Evolutionary conservation across 1,140 invertebrate genomes (phyloP).

Genomic region (Heliconius himera): DNA sequence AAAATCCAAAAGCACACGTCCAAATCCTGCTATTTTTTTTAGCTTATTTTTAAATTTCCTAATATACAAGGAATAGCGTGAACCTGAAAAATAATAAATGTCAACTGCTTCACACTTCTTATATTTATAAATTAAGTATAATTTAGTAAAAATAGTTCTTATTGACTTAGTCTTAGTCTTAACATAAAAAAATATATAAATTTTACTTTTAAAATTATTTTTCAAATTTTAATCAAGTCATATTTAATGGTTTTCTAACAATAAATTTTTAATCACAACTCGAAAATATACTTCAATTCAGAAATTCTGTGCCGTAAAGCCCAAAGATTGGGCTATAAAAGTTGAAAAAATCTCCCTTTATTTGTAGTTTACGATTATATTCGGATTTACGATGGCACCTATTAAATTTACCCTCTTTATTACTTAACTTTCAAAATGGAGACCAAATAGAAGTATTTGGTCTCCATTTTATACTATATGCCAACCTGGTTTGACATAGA

Average conservation of each 20-base stretch:
- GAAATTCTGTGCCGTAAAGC: conserved; percentile 23
- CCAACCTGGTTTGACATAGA: not conserved
- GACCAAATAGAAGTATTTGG: not conserved
- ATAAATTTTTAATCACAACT: conserved; percentile 15
- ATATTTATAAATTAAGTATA: too few species aligned
- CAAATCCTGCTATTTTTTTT: too few species aligned
- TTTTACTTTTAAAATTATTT: not conserved
- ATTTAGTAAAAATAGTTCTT: not conserved
- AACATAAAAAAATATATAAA: not conserved
- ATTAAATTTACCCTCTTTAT: conserved; percentile 20
- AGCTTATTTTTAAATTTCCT: too few species aligned
- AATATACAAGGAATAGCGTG: too few species aligned
- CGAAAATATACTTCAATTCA: conserved; percentile 17
- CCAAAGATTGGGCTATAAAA: conserved; percentile 24
- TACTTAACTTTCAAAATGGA: conserved; percentile 11
- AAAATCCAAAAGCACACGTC: too few species aligned
- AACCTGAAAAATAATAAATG: too few species aligned
- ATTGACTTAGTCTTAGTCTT: not conserved
- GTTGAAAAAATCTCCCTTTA: conserved; percentile 20
- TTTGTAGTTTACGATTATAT: conserved; percentile 27
- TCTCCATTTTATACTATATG: not conserved
- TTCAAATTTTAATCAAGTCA: not conserved
- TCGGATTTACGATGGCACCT: conserved; percentile 20
- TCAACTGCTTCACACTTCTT: too few species aligned
- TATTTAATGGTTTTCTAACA: not conserved